A percentile compares a stretch with the other conserved stretches of the same genome.
Evolutionary conservation across 37 sponge, comb jelly and placozoan species (phyloP).

Genomic region (Chondrilla cf. caribensis): DNA sequence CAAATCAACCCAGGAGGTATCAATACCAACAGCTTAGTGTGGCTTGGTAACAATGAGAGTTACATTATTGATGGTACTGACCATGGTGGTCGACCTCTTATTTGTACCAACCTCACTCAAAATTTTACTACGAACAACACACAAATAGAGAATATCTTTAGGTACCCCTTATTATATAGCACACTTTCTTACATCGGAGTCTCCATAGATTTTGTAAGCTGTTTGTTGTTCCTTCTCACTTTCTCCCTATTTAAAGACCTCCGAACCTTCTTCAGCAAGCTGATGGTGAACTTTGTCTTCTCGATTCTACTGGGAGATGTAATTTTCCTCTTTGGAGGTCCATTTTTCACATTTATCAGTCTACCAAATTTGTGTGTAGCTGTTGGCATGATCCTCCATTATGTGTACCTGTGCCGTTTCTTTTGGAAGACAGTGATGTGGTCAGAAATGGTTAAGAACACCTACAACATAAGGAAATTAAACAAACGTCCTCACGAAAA

Average conservation of each 20-base stretch:
- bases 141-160: neutral
- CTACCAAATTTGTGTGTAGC: conserved; percentile 4
- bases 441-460: neutral
- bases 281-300: conserved; percentile 43
- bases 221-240: conserved; percentile 37
- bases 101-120: conserved; percentile 32
- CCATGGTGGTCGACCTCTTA: neutral
- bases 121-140: neutral
- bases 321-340: conserved; percentile 17
- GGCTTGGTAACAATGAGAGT: neutral
- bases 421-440: conserved; percentile 44
- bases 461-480: neutral
- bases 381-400: conserved; percentile 37
- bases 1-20: too few relatives aligned
- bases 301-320: conserved; percentile 29
- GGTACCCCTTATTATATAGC: neutral
- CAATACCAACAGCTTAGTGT: neutral
- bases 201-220: conserved; percentile 41
- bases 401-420: conserved; percentile 43
- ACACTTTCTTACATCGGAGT: conserved; percentile 52
- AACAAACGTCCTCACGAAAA: neutral
- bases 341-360: neutral
- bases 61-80: neutral
- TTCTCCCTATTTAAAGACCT: conserved; percentile 46
- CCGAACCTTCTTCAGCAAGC: conserved; percentile 35